phyloP scores from a whole-genome alignment of 2,888 invertebrate species.

The Hymenopus coronatus region DNA sequence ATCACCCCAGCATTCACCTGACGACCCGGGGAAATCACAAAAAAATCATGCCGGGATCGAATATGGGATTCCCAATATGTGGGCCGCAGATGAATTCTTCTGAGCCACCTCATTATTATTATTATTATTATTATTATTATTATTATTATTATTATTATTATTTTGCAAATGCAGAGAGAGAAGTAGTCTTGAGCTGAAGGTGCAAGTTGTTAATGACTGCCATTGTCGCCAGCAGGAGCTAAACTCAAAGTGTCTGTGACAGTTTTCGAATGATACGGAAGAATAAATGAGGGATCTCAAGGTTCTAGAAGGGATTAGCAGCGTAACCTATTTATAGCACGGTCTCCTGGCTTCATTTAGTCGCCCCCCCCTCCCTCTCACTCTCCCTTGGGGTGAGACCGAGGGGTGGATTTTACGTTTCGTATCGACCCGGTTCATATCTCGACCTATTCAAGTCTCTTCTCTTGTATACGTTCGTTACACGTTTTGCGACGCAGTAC shows the following conservation, averaged over 20 bases:
- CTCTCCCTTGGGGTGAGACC: not conserved
- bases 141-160: too few species aligned
- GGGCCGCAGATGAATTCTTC: too few species aligned
- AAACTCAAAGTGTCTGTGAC: not conserved
- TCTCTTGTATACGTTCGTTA: not conserved
- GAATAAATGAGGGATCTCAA: not conserved
- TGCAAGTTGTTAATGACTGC: not conserved
- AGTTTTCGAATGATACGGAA: not conserved
- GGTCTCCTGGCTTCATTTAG: slow-evolving; percentile 13
- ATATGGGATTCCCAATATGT: too few species aligned
- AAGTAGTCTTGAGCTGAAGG: not conserved
- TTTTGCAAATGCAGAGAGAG: too few species aligned
- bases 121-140: too few species aligned
- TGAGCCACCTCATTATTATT: too few species aligned
- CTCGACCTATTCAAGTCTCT: slow-evolving; percentile 11
- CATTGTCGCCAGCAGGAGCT: not conserved
- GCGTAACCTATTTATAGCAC: slow-evolving; percentile 14
- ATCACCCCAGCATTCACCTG: too few species aligned
- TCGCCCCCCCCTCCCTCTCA: not conserved
- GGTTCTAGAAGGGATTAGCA: slow-evolving; percentile 10
- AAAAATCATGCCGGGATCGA: too few species aligned
- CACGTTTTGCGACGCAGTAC: not conserved
- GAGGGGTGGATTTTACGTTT: not conserved
- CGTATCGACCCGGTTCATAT: slow-evolving; percentile 13
- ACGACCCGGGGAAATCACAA: too few species aligned